Percentiles rank a stretch among this genome's conserved stretches.
phyloP scores from a whole-genome alignment of 2,888 invertebrate genomes.

The Aelia acuminata region DNA sequence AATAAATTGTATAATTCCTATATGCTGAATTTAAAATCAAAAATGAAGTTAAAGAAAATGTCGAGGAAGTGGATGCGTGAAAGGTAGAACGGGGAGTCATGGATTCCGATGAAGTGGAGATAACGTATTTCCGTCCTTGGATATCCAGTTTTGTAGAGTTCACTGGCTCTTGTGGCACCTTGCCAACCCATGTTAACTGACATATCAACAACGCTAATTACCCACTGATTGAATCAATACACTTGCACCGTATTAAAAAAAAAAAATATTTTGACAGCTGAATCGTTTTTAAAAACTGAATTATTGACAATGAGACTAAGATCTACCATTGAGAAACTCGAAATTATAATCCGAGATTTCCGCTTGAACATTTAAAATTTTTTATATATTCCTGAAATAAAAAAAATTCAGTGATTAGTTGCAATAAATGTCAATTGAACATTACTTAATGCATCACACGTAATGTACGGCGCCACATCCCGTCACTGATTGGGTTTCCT shows the following conservation, averaged over 20 bases:
- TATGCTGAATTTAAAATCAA: not conserved
- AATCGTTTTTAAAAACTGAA: not conserved
- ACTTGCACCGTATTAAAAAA: not conserved
- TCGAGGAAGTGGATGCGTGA: not conserved
- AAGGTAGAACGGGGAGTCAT: slow-evolving; percentile 5
- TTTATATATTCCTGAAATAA: too few relatives aligned
- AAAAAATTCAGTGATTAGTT: too few relatives aligned
- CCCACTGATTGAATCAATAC: not conserved
- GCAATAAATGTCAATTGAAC: too few relatives aligned
- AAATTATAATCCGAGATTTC: too few relatives aligned
- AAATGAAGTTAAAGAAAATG: not conserved
- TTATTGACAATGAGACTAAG: not conserved
- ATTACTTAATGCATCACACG: too few relatives aligned
- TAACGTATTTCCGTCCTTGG: slow-evolving; percentile 45
- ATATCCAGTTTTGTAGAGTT: slow-evolving; percentile 43
- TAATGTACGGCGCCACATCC: too few relatives aligned
- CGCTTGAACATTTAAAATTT: too few relatives aligned
- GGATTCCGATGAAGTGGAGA: slow-evolving; percentile 24
- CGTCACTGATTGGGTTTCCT: too few relatives aligned
- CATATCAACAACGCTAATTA: not conserved
- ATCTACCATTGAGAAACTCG: too few relatives aligned
- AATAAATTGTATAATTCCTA: not conserved
- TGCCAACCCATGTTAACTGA: not conserved
- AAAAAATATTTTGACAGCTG: not conserved
- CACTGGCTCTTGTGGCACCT: slow-evolving; percentile 5